Evolutionary conservation across 2,888 invertebrate species (phyloP).

Genomic region (Apotomis betuletana): DNA sequence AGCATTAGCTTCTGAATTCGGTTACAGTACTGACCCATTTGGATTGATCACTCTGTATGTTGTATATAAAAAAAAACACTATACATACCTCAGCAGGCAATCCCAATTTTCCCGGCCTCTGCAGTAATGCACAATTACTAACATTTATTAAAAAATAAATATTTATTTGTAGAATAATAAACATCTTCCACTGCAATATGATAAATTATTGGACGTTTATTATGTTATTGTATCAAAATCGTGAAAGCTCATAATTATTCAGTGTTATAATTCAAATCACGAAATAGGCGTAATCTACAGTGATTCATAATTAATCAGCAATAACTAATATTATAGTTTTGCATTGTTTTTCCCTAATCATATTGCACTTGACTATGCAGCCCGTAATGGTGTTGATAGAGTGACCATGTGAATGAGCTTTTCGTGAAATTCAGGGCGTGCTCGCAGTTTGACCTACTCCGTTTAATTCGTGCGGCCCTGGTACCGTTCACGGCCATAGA

Average conservation of each 20-base stretch:
- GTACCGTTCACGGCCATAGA: slow-evolving; percentile 24
- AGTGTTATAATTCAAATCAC: not conserved
- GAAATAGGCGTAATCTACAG: not conserved
- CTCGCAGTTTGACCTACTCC: slow-evolving; percentile 24
- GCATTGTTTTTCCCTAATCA: not conserved
- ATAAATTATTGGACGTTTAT: not conserved
- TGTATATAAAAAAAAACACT: too few species aligned
- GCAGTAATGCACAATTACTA: too few species aligned
- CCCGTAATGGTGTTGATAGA: not conserved
- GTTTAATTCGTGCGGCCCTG: slow-evolving; percentile 19
- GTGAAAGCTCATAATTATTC: not conserved
- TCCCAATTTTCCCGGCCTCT: too few species aligned
- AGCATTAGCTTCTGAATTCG: too few species aligned
- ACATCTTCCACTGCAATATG: too few species aligned
- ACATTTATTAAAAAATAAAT: too few species aligned
- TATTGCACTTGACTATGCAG: not conserved
- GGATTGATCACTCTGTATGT: too few species aligned
- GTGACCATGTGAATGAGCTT: not conserved
- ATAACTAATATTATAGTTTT: not conserved
- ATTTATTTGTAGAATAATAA: too few species aligned
- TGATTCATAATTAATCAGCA: not conserved
- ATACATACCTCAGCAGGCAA: too few species aligned
- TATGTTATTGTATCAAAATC: not conserved
- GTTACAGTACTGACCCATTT: too few species aligned
- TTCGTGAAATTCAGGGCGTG: slow-evolving; percentile 5